phyloP scores from a whole-genome alignment of 2,797 vertebrate species.

The Pseudochaenichthys georgianus region DNA sequence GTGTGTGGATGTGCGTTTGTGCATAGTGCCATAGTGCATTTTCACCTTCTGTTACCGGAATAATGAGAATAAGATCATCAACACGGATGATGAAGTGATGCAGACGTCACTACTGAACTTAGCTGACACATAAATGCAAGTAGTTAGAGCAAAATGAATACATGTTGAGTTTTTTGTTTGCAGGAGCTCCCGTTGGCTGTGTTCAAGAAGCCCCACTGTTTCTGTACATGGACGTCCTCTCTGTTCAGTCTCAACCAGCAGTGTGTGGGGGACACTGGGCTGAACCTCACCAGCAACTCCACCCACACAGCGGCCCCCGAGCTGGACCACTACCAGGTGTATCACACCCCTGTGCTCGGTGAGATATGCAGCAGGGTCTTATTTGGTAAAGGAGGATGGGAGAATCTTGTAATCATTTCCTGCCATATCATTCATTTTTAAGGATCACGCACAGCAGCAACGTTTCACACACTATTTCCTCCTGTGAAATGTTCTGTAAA shows the following conservation, averaged over 20 bases:
- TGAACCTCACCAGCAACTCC: constrained; percentile 49
- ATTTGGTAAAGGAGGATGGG: neutral
- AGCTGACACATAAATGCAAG: constrained; percentile 13
- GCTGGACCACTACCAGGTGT: constrained; percentile 86
- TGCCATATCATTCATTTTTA: neutral
- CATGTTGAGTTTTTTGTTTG: constrained; percentile 28
- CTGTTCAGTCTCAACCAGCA: constrained; percentile 83
- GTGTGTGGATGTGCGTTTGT: neutral
- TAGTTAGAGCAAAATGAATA: constrained; percentile 8
- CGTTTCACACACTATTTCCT: constrained; percentile 8
- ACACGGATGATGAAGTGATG: neutral
- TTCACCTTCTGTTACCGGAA: constrained; percentile 30
- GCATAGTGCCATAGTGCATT: constrained; percentile 29
- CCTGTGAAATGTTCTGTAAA: constrained; percentile 22
- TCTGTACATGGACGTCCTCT: constrained; percentile 89
- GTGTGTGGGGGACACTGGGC: constrained; percentile 71
- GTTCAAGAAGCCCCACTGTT: constrained; percentile 86
- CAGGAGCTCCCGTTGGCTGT: constrained; percentile 95
- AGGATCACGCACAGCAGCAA: neutral
- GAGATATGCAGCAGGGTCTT: constrained; percentile 31
- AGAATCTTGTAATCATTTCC: constrained; percentile 5
- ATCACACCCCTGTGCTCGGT: constrained; percentile 97
- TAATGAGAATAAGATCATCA: constrained; percentile 20
- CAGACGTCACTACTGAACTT: constrained; percentile 3
- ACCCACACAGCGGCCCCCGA: neutral